These are phyloP conservation scores for Amazona vittata DNA, from an alignment of 2,113 vertebrate species.

Conservation along the genomic window DNA sequence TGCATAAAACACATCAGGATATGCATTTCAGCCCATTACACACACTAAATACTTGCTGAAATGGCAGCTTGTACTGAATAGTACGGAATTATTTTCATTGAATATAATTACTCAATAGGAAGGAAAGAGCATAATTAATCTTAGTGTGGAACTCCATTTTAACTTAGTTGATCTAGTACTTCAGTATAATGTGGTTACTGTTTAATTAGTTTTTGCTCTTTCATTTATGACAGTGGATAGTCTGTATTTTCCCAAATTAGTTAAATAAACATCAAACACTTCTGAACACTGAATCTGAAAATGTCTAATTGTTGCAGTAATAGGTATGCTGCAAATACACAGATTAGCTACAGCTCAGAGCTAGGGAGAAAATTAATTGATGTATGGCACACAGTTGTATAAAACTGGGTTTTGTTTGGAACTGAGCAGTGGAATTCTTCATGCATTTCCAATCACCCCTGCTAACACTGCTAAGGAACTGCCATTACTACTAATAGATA, in stretches of 20 bases:
- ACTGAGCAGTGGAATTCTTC: background rate
- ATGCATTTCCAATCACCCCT: background rate
- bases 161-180: background rate
- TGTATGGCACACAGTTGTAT: background rate
- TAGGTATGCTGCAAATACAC: background rate
- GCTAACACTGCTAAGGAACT: background rate
- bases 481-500: background rate
- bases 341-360: background rate
- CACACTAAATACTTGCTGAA: background rate
- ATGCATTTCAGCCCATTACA: background rate
- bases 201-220: constrained; percentile 8
- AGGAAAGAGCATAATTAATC: constrained; percentile 29
- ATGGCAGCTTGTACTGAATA: background rate
- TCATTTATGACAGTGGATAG: background rate
- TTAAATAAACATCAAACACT: constrained; percentile 28
- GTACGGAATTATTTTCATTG: background rate
- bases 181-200: background rate
- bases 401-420: background rate
- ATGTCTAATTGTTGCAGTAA: background rate
- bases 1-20: background rate
- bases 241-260: constrained; percentile 22
- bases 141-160: constrained; percentile 8
- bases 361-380: background rate
- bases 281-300: background rate
- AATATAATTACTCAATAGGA: constrained; percentile 6